Evolutionary conservation across 2,888 invertebrate species (phyloP).

Genomic region (Zygothrica quintamaculata): DNA sequence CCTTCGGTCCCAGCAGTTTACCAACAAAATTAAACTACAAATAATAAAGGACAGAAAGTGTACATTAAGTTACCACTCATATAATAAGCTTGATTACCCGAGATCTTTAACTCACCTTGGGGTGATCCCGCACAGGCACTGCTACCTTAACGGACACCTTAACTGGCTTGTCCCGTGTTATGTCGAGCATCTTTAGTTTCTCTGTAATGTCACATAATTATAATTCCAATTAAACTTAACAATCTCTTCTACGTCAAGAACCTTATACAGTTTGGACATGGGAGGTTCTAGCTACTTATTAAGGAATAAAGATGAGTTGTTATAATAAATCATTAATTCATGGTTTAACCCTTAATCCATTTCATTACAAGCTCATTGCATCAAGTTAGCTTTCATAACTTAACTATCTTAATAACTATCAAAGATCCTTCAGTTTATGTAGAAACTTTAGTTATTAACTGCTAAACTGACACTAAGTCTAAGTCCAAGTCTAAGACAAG

Average conservation of each 20-base stretch:
- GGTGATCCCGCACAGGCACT: constrained; percentile 94
- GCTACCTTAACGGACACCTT: constrained; percentile 94
- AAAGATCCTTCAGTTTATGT: constrained; percentile 33
- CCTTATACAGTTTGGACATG: no score
- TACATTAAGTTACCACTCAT: constrained; percentile 26
- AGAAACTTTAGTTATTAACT: constrained; percentile 4
- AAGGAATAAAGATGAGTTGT: no score
- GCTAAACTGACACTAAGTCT: constrained; percentile 2
- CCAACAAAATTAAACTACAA: constrained; percentile 97
- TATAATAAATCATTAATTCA: no score
- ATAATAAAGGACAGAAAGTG: constrained; percentile 35
- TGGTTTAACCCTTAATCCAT: no score
- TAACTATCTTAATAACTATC: constrained; percentile 14
- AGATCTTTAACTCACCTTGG: constrained; percentile 87
- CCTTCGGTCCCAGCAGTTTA: constrained; percentile 96
- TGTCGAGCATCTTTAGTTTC: constrained; percentile 91
- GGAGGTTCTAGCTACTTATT: no score
- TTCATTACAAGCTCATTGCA: no score
- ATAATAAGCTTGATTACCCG: constrained; percentile 2
- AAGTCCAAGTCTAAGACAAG: no score
- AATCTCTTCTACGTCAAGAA: no score
- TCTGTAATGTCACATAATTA: constrained; percentile 63
- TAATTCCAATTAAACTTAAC: background rate
- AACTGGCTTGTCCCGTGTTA: constrained; percentile 93
- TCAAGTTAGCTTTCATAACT: background rate